Evolutionary conservation across 1,140 invertebrate species (phyloP), one percentile per base, ranked within the genome.

Genomic region (Drosophila auraria): DNA sequence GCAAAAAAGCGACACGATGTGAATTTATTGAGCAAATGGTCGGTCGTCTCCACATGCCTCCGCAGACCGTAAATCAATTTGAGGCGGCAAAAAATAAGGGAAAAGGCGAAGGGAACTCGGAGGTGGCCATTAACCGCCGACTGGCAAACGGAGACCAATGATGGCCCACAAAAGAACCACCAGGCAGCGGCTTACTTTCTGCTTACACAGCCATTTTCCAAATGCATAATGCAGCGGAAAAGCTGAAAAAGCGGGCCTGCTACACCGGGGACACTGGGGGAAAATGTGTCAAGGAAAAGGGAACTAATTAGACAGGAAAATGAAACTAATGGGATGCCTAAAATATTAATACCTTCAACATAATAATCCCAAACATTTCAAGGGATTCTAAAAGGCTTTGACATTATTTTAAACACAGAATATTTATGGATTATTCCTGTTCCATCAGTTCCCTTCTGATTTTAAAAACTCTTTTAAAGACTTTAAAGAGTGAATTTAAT

Each of bases 201-300:
- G 84, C 84, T 84, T 89, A 76, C 84, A 83, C 78, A 84, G 84
- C 56, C 79, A 77, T 89, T 87, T 87, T 75, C 77, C 63, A 81
- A 56, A 89, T 87, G 84, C 84, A 89, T 89, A 89, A 87, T 89
- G 82, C 73, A 89, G 61, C 30, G 62, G 42, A 12, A 51, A 36
- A 45, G 50, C 9, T 23, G 56, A 36, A 33, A 69, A 68, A 69
- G 63, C 36, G 33, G 56, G 33, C 7, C 7, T 56, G 33, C 2
- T 20, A 5, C 33, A 56, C 53, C 0, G 2, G 3, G 12, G 9
- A 5, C 17, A 56, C 53, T 0, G 1, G 2, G 11, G 14, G 3
- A 36, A 38, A 36, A 11, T 8, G 44, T 47, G 44, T 12, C 44
- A 11, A 9, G 36, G 2, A 0, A 14, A 38, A 14, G 36, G 12